A percentile compares a stretch with the other conserved stretches of the same genome.
Conservation (phyloP, 2,113 vertebrate species). For the Amblyopsis rosae region DNA sequence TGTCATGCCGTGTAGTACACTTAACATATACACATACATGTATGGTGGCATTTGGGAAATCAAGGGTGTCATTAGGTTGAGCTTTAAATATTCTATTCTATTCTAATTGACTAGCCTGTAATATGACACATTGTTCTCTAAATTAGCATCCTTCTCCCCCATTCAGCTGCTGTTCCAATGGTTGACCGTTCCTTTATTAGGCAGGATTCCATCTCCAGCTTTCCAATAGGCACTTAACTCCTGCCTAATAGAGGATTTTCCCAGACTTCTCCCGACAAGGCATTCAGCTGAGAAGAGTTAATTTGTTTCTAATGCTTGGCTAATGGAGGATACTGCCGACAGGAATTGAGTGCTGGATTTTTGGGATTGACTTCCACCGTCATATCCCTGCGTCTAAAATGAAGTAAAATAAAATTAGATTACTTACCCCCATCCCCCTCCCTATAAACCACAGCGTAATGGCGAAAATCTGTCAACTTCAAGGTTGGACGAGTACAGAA, state of each 20-base stretch:
- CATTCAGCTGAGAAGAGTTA: constrained; percentile 77
- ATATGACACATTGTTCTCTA: constrained; percentile 77
- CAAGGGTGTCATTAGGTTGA: constrained; percentile 19
- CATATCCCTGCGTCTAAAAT: constrained; percentile 51
- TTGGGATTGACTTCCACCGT: constrained; percentile 57
- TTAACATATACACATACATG: constrained; percentile 27
- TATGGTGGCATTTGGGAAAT: constrained; percentile 33
- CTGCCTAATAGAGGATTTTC: constrained; percentile 80
- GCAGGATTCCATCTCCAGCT: constrained; percentile 76
- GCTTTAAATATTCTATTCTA: neutral
- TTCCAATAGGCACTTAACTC: constrained; percentile 80
- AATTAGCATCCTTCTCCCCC: constrained; percentile 75
- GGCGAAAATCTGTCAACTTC: constrained; percentile 41
- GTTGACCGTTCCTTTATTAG: constrained; percentile 79
- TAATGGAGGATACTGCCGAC: constrained; percentile 76
- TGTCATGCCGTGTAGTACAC: constrained; percentile 29
- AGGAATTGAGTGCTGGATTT: constrained; percentile 68
- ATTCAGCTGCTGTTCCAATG: constrained; percentile 74
- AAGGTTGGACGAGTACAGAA: constrained; percentile 21
- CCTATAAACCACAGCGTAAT: constrained; percentile 29
- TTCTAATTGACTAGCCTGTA: constrained; percentile 64
- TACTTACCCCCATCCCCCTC: neutral
- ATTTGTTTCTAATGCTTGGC: constrained; percentile 82
- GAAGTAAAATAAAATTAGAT: constrained; percentile 51
- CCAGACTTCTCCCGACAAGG: constrained; percentile 77